Conservation (phyloP, 2,797 vertebrate species). For the Pangasius sanitwongsei region DNA sequence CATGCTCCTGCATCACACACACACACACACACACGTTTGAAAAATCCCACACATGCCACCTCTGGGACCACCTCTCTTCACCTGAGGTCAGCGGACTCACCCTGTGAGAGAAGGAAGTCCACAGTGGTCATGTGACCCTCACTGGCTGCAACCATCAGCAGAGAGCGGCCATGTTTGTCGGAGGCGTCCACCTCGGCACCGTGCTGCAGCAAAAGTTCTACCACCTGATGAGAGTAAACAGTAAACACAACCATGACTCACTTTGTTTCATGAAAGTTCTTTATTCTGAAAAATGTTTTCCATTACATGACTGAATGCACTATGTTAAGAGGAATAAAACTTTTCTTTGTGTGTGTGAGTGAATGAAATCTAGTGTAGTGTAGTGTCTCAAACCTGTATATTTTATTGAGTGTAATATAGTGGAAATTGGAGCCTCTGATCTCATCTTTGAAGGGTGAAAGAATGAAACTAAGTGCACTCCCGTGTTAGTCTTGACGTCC, state of each 20-base stretch:
- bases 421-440: neutral
- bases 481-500: neutral
- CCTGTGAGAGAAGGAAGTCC: slow-evolving; percentile 88
- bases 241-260: neutral
- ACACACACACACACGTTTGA: neutral
- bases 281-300: neutral
- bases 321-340: neutral
- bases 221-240: slow-evolving; percentile 76
- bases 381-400: neutral
- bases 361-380: neutral
- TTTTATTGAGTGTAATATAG: no score
- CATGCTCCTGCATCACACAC: slow-evolving; percentile 76
- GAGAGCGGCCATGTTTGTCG: slow-evolving; percentile 90
- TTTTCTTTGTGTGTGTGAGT: neutral
- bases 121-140: slow-evolving; percentile 88
- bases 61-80: neutral
- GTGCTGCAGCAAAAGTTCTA: slow-evolving; percentile 82
- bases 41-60: no score
- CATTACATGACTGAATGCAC: neutral
- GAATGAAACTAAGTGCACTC: neutral
- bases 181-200: slow-evolving; percentile 82
- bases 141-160: slow-evolving; percentile 90
- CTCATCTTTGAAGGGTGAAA: neutral
- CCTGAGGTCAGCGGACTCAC: slow-evolving; percentile 67
- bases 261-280: neutral